Evolutionary conservation across 2,888 invertebrate genomes (phyloP).

Genomic region (Andrena marginata): DNA sequence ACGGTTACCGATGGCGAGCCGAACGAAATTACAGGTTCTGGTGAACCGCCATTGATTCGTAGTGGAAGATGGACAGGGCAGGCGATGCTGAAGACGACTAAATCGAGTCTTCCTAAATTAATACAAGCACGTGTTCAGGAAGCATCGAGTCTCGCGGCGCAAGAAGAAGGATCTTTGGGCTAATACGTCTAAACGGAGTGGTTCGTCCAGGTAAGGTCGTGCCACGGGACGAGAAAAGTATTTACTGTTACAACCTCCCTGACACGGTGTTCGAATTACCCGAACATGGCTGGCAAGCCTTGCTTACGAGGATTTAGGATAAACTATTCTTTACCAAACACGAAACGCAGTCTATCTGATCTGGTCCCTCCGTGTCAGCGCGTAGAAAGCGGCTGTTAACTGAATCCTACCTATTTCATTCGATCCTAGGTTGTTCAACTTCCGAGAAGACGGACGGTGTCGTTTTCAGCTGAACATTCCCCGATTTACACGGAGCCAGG

Average conservation of each 20-base stretch:
- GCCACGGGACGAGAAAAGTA: conserved; percentile 36
- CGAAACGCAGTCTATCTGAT: conserved; percentile 25
- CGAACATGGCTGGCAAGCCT: conserved; percentile 13
- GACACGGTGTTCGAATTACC: conserved; percentile 18
- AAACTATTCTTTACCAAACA: conserved; percentile 22
- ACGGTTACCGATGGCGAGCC: neutral
- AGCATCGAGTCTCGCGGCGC: neutral
- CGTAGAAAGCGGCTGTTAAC: conserved; percentile 15
- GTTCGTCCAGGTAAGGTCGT: neutral
- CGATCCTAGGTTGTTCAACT: neutral
- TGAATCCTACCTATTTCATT: conserved; percentile 2
- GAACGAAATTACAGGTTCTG: neutral
- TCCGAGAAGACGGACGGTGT: neutral
- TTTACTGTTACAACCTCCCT: conserved; percentile 39
- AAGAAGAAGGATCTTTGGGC: conserved; percentile 8
- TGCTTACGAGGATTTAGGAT: neutral
- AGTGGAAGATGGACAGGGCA: neutral
- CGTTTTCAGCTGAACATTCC: neutral
- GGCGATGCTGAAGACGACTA: neutral
- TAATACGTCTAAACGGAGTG: conserved; percentile 29
- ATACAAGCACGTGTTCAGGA: conserved; percentile 27
- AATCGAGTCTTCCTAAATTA: conserved; percentile 14
- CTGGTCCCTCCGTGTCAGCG: neutral
- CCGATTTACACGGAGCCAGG: neutral
- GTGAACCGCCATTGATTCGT: no score